phyloP scores from a whole-genome alignment of 2,113 vertebrate species.

The Xiphophorus hellerii region DNA sequence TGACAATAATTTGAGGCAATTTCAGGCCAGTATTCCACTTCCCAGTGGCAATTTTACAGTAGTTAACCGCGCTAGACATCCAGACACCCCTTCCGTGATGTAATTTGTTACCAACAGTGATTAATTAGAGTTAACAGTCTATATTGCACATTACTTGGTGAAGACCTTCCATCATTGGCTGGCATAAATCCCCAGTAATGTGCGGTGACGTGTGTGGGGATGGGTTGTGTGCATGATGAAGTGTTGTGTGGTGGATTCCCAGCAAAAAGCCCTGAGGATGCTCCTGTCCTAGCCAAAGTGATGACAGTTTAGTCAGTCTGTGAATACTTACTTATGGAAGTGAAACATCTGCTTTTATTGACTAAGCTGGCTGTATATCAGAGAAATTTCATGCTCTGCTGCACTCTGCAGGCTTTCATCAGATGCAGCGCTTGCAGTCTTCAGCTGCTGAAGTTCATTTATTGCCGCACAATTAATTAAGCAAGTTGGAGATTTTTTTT shows the following conservation, averaged over 20 bases:
- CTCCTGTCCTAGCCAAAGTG: conserved; percentile 50
- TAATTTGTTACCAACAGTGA: not conserved
- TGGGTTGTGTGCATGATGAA: conserved; percentile 31
- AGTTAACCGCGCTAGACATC: not conserved
- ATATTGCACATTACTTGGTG: not conserved
- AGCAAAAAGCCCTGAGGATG: conserved; percentile 54
- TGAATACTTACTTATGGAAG: conserved; percentile 52
- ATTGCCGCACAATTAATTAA: conserved; percentile 22
- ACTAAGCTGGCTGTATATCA: conserved; percentile 46
- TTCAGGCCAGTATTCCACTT: not conserved
- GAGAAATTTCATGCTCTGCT: conserved; percentile 48
- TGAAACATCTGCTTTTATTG: conserved; percentile 59
- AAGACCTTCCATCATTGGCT: conserved; percentile 20
- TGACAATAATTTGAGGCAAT: not conserved
- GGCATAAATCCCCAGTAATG: conserved; percentile 33
- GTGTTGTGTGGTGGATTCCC: conserved; percentile 46
- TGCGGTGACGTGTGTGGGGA: conserved; percentile 31
- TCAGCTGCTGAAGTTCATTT: conserved; percentile 25
- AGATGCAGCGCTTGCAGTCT: conserved; percentile 12
- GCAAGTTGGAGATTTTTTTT: not conserved
- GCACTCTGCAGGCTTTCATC: conserved; percentile 35
- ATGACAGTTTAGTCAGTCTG: conserved; percentile 57
- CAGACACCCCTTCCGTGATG: not conserved
- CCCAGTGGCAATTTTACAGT: not conserved
- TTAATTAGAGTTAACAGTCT: conserved; percentile 8